Evolutionary conservation across 2,888 invertebrate genomes (phyloP).

Genomic region (Melieria omissa): DNA sequence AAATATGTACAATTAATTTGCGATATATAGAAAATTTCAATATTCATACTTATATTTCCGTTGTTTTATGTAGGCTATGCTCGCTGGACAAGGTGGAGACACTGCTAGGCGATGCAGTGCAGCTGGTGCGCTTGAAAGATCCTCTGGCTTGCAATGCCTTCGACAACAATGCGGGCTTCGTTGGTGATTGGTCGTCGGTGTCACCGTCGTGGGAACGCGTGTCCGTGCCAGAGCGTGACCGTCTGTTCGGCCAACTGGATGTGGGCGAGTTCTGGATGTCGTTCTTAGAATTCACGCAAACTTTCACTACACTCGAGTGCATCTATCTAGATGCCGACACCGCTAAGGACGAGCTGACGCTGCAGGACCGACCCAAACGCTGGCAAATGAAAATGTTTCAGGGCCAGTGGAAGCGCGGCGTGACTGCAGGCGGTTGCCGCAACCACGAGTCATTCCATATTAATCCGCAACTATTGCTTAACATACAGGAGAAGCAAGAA

Average conservation of each 20-base stretch:
- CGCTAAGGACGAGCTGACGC: constrained; percentile 83
- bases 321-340: constrained; percentile 90
- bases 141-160: constrained; percentile 71
- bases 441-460: constrained; percentile 93
- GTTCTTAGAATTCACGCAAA: constrained; percentile 82
- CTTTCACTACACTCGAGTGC: constrained; percentile 84
- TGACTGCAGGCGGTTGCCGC: constrained; percentile 89
- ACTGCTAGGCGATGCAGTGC: constrained; percentile 76
- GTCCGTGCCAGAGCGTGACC: constrained; percentile 77
- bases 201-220: constrained; percentile 83
- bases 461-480: constrained; percentile 88
- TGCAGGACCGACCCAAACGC: constrained; percentile 77
- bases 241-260: constrained; percentile 74
- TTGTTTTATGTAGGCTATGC: constrained; percentile 50
- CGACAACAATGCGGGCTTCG: constrained; percentile 73
- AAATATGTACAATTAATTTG: neutral
- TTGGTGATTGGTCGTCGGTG: constrained; percentile 77
- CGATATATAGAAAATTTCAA: neutral
- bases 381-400: constrained; percentile 91
- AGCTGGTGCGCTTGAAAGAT: constrained; percentile 77
- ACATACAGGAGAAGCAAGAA: constrained; percentile 82
- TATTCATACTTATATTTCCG: neutral
- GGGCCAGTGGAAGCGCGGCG: constrained; percentile 87
- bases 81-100: constrained; percentile 72
- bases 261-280: constrained; percentile 86